phyloP scores from a whole-genome alignment of 2,888 invertebrate genomes.

The Lissocephala sabroskyi region DNA sequence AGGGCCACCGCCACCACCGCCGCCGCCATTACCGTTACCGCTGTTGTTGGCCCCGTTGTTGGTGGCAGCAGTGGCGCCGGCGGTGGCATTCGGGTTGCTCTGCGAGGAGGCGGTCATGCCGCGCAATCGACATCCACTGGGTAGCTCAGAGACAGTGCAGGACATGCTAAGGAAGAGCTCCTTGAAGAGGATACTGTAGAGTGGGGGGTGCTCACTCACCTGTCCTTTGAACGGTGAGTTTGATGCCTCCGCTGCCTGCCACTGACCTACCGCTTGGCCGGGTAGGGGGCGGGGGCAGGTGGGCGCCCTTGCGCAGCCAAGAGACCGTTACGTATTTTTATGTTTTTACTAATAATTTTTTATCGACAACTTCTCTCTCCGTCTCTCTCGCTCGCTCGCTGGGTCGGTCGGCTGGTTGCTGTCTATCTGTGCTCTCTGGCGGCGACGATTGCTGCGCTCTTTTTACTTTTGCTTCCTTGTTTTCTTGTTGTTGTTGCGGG shows the following conservation, averaged over 20 bases:
- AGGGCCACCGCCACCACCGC: constrained; percentile 30
- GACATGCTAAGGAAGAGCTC: constrained; percentile 74
- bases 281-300: too few relatives aligned
- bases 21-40: constrained; percentile 49
- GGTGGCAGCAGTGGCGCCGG: too few relatives aligned
- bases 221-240: constrained; percentile 45
- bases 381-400: constrained; percentile 17
- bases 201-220: constrained; percentile 48
- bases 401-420: background rate
- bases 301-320: background rate
- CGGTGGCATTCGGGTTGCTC: too few relatives aligned
- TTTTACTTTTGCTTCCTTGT: constrained; percentile 4
- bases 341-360: constrained; percentile 59
- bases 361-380: constrained; percentile 40
- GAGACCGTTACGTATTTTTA: constrained; percentile 52
- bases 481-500: constrained; percentile 7
- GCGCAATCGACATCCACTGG: constrained; percentile 73
- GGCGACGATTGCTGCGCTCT: constrained; percentile 3
- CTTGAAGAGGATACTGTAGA: too few relatives aligned
- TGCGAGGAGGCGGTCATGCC: constrained; percentile 72
- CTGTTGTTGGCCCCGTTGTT: constrained; percentile 51
- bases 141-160: constrained; percentile 75
- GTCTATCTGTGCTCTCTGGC: constrained; percentile 8
- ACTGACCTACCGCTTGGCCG: constrained; percentile 34
- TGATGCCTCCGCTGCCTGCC: constrained; percentile 43